Evolutionary conservation across 2,113 vertebrate genomes (phyloP), one percentile per base, ranked within the genome.

Genomic region (Progne subis): DNA sequence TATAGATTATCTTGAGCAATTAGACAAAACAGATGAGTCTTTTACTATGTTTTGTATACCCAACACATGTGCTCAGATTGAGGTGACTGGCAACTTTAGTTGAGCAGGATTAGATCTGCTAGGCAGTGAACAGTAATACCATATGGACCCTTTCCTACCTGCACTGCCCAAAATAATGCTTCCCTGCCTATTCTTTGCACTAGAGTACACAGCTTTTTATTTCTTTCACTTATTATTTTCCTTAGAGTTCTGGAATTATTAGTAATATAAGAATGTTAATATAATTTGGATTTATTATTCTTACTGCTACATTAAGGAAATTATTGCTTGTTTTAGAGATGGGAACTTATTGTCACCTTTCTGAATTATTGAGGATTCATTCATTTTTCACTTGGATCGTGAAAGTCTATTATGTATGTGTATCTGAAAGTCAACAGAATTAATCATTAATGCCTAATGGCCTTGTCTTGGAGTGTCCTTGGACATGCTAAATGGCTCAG

Each of bases 351-450:
- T 91, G 67, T 90, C 56, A 90, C 49, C 60, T 44, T 92, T 72
- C 57, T 97, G 80, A 96, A 97, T 96, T 96, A 97, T 92, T 96
- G 90, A 96, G 80, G 44, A 90, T 96, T 95, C 68, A 94, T 96
- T 96, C 92, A 86, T 97, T 96, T 96, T 96, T 95, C 80, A 88
- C 90, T 84, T 71, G 75, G 34, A 71, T 90, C 50, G 16, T 86
- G 49, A 84, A 93, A 95, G 57, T 92, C 80, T 86, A 92, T 96
- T 96, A 94, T 68, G 80, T 29, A 55, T 79, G 49, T 86, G 53
- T 64, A 68, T 93, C 65, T 93, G 59, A 92, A 94, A 94, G 80
- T 84, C 93, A 97, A 95, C 90, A 93, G 56, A 69, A 94, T 97
- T 92, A 97, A 96, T 96, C 69, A 86, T 96, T 96, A 88, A 96